Evolutionary conservation across 2,888 invertebrate species (phyloP), one percentile per base, ranked within the genome.

Genomic region (Dasysyrphus albostriatus): DNA sequence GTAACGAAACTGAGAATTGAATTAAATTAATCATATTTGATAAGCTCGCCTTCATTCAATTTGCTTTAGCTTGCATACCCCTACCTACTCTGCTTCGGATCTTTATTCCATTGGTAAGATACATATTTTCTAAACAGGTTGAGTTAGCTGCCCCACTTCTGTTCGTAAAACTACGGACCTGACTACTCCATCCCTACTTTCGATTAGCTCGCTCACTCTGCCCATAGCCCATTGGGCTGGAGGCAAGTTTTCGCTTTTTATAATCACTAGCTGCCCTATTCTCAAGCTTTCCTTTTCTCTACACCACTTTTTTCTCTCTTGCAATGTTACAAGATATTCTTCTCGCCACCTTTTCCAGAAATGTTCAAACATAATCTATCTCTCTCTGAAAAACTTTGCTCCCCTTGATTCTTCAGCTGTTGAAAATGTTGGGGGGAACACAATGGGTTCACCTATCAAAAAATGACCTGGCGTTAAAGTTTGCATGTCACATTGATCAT

Each of bases 381-480:
- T 19, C 9, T 65, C 34, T 58, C 49, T 24, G 37, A 54, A 77
- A 8, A 77, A 12, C 3, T 24, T 67, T 5, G 34, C 56, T 0
- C 59, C 77, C n/a, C 34, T 42, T 42, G 67, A 39, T 29, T 74
- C 47, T 5, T 69, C 59, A 9, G 59, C 10, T 16, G 63, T 32
- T 32, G 51, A 37, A 2, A 74, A 47, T n/a, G 74, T 54, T 51
- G 63, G 74, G 34, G 80, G 81, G 14, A 72, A 49, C 29, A 77
- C 51, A 32, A 73, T 65, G 5, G 72, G 79, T 32, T 73, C 56
- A 16, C 69, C 67, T 24, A 76, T 29, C 37, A 73, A 44, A 10
- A 73, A 73, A 44, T 65, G 63, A 8, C 63, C 63, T 14, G 49
- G 34, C 3, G 39, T 39, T 12, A 59, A 12, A 1, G 59, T 19